A percentile compares a stretch with the other conserved stretches of the same genome.
Conservation (phyloP, 92 coral and sea anemone species). For the Metridium senile region DNA sequence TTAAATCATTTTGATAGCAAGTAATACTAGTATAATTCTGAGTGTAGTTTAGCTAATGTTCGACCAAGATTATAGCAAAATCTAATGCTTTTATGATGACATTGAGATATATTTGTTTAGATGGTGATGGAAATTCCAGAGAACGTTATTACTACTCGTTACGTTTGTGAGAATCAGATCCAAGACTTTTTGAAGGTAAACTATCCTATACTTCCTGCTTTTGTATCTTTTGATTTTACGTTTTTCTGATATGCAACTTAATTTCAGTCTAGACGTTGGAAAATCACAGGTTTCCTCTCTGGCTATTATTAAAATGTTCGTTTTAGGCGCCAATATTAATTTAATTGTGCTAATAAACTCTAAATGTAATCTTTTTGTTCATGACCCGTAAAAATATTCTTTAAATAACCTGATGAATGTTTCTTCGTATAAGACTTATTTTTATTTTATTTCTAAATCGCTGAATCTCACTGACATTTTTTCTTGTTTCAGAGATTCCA, state of each 20-base stretch:
- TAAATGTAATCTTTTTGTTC: background rate
- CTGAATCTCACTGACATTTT: slow-evolving; percentile 6
- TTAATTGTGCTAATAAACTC: background rate
- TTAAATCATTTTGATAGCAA: background rate
- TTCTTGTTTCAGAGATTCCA: slow-evolving; percentile 68
- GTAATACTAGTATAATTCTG: slow-evolving; percentile 4
- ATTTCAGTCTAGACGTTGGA: slow-evolving; percentile 4
- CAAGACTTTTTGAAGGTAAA: slow-evolving; percentile 83
- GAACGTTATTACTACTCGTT: slow-evolving; percentile 74
- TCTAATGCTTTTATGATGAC: background rate
- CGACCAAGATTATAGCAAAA: background rate
- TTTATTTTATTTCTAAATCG: slow-evolving; percentile 7
- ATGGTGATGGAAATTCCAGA: slow-evolving; percentile 99
- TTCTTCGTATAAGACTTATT: background rate
- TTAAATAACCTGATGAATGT: background rate
- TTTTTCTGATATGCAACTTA: background rate
- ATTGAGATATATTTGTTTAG: slow-evolving; percentile 38
- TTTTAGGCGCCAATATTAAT: slow-evolving; percentile 38
- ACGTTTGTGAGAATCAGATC: slow-evolving; percentile 74
- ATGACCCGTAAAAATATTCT: background rate
- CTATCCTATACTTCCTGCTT: background rate
- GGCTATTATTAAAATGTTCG: background rate
- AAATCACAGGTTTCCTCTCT: slow-evolving; percentile 12
- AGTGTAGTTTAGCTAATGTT: background rate
- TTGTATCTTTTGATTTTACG: background rate